Base-by-base conservation (phyloP, 2,797 vertebrate species). In the Helicolenus hilgendorfi region DNA sequence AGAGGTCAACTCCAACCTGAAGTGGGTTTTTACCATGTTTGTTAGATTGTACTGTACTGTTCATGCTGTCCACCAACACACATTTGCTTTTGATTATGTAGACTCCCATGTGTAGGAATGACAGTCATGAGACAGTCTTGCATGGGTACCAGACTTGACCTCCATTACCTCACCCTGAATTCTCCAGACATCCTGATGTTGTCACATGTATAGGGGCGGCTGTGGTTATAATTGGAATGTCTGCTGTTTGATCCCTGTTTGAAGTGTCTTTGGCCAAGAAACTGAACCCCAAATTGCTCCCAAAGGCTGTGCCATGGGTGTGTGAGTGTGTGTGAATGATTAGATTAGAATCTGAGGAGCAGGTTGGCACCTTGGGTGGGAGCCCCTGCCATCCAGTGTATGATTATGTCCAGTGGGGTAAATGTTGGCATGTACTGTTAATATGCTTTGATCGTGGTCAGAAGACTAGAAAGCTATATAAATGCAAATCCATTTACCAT, bases 91-190 rank as follows among this genome's bases (percentile, higher is more conserved):
- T 59, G 49, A 49, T 78, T 56, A n/a, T 59, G 33, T 4, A 45
- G 14, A 62, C 45, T 63, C 6, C 11, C 8, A 62, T 22, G 49
- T 76, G 60, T 26, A 49, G 49, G 22, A 69, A 70, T 84, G 4
- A 31, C 7, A 22, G 82, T 87, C 73, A 83, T 79, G 64, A 85
- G 80, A 78, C 81, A 81, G 59, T 67, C 70, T 79, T 60, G 56
- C 41, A 74, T 78, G 49, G 45, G 26, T 55, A 73, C 36, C 29
- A 65, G 45, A 82, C 64, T 31, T 62, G 26, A 62, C 58, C 36
- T 69, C 13, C 15, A 22, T 72, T 55, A 55, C 22, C 60, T 72
- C 53, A 55, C 20, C 56, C 22, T 83, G 71, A 74, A 20, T 75
- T 77, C n/a, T 65, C 27, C 20, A 74, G 60, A 85, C 4, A 8